These are phyloP conservation scores for Antennarius maculatus DNA, from an alignment of 2,797 vertebrate species.

Conservation along the genomic window DNA sequence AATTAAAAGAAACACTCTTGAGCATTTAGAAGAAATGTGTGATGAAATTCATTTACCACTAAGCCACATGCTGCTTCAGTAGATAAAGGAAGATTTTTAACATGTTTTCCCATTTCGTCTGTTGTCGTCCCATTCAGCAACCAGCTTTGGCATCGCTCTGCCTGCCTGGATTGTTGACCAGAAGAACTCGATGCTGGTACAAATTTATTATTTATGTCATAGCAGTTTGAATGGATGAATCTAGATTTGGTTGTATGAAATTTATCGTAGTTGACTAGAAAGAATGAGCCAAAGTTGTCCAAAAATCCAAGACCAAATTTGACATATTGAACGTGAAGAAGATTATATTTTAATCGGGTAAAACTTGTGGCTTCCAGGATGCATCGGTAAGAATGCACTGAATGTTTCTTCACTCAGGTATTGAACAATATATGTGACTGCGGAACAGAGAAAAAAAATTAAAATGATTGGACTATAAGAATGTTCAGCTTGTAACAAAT, in stretches of 20 bases:
- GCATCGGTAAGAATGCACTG: too few relatives aligned
- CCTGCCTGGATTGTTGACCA: conserved; percentile 99
- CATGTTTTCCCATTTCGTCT: conserved; percentile 6
- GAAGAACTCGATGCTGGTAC: conserved; percentile 99
- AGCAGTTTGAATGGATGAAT: not conserved
- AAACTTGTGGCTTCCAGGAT: too few relatives aligned
- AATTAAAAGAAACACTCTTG: not conserved
- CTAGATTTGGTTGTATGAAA: not conserved
- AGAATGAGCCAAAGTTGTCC: not conserved
- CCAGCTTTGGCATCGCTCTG: conserved; percentile 96
- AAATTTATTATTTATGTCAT: conserved; percentile 22
- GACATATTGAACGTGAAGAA: too few relatives aligned
- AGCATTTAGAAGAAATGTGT: not conserved
- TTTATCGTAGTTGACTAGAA: not conserved
- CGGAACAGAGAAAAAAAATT: too few relatives aligned
- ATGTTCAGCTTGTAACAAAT: too few relatives aligned
- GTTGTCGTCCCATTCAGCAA: conserved; percentile 77
- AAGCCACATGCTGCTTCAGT: not conserved
- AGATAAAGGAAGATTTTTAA: not conserved
- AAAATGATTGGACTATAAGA: too few relatives aligned
- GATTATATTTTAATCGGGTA: too few relatives aligned
- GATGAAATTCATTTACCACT: too few relatives aligned
- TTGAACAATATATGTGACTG: too few relatives aligned
- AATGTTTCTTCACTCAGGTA: too few relatives aligned
- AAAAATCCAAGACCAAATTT: not conserved